Base-by-base conservation (phyloP, 1,140 invertebrate species). In the Teleopsis dalmanni region DNA sequence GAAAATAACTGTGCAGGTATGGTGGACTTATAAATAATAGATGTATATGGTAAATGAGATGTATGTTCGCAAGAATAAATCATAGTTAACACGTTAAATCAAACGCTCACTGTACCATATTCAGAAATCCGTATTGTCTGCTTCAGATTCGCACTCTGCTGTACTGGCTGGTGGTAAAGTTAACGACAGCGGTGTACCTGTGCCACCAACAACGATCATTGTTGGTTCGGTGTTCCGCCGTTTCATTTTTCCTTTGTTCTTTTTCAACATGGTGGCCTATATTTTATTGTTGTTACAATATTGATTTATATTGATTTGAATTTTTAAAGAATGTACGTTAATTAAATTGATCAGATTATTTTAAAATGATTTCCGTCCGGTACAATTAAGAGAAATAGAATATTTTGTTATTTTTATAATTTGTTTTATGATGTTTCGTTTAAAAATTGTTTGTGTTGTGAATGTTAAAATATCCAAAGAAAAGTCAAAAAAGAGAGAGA, bases 171-270 rank as follows among this genome's bases (percentile, higher is more conserved):
- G 2, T 16, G 31, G 26, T 21, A 36, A 18, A 9, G 14, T 18
- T 26, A 76, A 71, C 31, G 76, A 72, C 47, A 78, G 70, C 55
- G 74, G 75, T 9, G 70, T 60, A 19, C 70, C 61, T 72, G 84
- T 77, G 6, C 86, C 53, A 27, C 62, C 63, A 14, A 59, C 84
- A 34, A 85, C 81, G 44, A 87, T 80, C 73, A 94, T 94, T 50
- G 83, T 84, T 50, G 93, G 87, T 76, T 91, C 88, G 51, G 91
- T 94, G 75, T 95, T 92, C 65, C 91, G 82, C 51, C 91, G 79
- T 76, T 91, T 93, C 80, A 95, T 92, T 81, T 94, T 95, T 67
- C 84, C 85, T 77, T 93, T 95, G 79, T 83, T 84, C 78, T 88
- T 87, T 81, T 88, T 88, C 76, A 88, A 77, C 85, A 88, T 88